A percentile compares a stretch with the other conserved stretches of the same genome.
Conservation (phyloP, 1,140 invertebrate species). For the Drosophila nikananu region DNA sequence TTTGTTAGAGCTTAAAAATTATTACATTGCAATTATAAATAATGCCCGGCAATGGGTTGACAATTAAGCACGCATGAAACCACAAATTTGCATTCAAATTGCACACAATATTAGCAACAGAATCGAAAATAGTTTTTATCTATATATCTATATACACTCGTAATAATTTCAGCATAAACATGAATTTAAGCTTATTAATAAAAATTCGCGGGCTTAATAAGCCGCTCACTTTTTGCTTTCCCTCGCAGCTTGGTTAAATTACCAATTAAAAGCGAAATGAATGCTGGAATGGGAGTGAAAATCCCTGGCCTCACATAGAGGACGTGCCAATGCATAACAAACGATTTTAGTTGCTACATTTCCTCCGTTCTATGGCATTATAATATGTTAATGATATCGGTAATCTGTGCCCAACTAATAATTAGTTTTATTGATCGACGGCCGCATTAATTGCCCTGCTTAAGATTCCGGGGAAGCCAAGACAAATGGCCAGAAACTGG, state of each 20-base stretch:
- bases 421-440: constrained; percentile 69
- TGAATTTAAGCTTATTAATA: constrained; percentile 68
- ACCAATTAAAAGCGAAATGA: constrained; percentile 68
- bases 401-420: constrained; percentile 62
- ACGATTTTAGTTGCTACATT: constrained; percentile 23
- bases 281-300: neutral
- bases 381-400: constrained; percentile 62
- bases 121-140: constrained; percentile 41
- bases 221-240: neutral
- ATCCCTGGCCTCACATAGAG: neutral
- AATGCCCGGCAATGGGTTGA: constrained; percentile 50
- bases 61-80: constrained; percentile 76
- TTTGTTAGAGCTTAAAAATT: constrained; percentile 36
- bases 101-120: constrained; percentile 58
- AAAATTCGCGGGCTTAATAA: constrained; percentile 52
- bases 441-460: constrained; percentile 34
- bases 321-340: constrained; percentile 49
- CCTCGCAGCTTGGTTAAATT: constrained; percentile 40
- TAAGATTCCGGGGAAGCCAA: constrained; percentile 18
- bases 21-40: constrained; percentile 68
- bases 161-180: neutral
- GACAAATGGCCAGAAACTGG: constrained; percentile 42
- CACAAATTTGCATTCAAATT: constrained; percentile 76
- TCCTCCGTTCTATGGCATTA: constrained; percentile 25
- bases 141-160: neutral